phyloP scores from a whole-genome alignment of 1,140 invertebrate genomes.

The Sinonovacula constricta region DNA sequence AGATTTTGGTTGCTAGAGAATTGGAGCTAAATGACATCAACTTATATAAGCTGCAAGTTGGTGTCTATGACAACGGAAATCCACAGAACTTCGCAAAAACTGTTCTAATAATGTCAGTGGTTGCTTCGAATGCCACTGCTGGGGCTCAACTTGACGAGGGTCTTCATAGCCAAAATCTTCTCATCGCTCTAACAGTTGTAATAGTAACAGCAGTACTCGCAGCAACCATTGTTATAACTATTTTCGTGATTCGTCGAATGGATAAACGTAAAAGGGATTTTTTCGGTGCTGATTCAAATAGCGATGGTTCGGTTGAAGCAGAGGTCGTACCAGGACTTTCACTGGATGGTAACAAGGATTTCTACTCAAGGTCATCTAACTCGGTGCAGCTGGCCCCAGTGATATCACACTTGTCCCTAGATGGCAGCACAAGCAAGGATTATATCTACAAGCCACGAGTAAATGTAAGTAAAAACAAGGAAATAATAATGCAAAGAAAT shows the following conservation, averaged over 20 bases:
- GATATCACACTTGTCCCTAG: slow-evolving; percentile 33
- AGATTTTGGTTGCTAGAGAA: slow-evolving; percentile 52
- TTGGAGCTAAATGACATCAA: slow-evolving; percentile 47
- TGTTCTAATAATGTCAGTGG: slow-evolving; percentile 25
- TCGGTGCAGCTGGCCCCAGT: slow-evolving; percentile 24
- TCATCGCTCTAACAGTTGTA: slow-evolving; percentile 59
- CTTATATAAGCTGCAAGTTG: slow-evolving; percentile 53
- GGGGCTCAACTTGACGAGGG: neutral
- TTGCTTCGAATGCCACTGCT: slow-evolving; percentile 26
- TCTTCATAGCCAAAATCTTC: slow-evolving; percentile 52
- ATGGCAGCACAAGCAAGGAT: slow-evolving; percentile 25
- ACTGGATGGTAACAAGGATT: slow-evolving; percentile 25
- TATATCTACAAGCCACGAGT: slow-evolving; percentile 47
- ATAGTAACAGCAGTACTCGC: slow-evolving; percentile 59
- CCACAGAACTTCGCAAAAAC: slow-evolving; percentile 41
- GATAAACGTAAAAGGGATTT: slow-evolving; percentile 53
- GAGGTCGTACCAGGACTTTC: slow-evolving; percentile 16
- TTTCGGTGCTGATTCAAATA: slow-evolving; percentile 29
- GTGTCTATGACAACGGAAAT: slow-evolving; percentile 54
- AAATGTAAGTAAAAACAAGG: slow-evolving; percentile 53
- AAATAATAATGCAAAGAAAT: no score
- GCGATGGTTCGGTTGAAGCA: slow-evolving; percentile 17
- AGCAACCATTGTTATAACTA: slow-evolving; percentile 57
- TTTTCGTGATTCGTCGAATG: slow-evolving; percentile 57
- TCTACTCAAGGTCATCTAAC: slow-evolving; percentile 13